Evolutionary conservation across 2,888 invertebrate species (phyloP), one percentile per base, ranked within the genome.

Genomic region (Lapara coniferarum): DNA sequence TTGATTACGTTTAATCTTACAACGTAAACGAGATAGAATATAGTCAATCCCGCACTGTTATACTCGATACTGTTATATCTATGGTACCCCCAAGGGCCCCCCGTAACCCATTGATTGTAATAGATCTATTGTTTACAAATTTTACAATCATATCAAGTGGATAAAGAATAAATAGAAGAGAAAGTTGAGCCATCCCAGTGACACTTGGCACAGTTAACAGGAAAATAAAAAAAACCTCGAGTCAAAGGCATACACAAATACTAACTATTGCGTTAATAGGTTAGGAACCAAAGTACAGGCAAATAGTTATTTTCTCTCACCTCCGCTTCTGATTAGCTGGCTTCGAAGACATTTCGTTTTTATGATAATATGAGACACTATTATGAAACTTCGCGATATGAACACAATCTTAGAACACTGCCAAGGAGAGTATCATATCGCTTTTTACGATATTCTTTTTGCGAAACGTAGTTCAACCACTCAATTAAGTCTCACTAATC

Each of bases 291-390:
- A 59, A 56, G 66, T 69, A 68, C 70, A 70, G 14, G 58, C 71
- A 77, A 78, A 72, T 69, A 78, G 77, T 80, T 76, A 59, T 71
- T 72, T 72, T 51, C 70, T 81, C 87, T 95, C 89, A 96, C 96
- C 96, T 95, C 89, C 96, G 95, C 91, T 96, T 96, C 85, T 96
- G 96, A 92, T 95, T 96, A 76, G 95, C 93, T 83, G 92, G 92
- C 84, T 94, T 94, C 72, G 92, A 80, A 88, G 92, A 89, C 93
- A 94, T 94, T 78, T 89, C 88, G 73, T 77, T 81, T 87, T 89
- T 87, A 85, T 49, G 49, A 59, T 58, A 53, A 58, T 88, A 85
- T 85, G 81, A 79, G 74, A 82, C 83, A 87, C 86, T 88, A 81
- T 85, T 88, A 89, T 84, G 88, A 91, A 91, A 90, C 85, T 90